Conservation (phyloP, 2,113 vertebrate genomes). For the Thamnophis sirtalis region DNA sequence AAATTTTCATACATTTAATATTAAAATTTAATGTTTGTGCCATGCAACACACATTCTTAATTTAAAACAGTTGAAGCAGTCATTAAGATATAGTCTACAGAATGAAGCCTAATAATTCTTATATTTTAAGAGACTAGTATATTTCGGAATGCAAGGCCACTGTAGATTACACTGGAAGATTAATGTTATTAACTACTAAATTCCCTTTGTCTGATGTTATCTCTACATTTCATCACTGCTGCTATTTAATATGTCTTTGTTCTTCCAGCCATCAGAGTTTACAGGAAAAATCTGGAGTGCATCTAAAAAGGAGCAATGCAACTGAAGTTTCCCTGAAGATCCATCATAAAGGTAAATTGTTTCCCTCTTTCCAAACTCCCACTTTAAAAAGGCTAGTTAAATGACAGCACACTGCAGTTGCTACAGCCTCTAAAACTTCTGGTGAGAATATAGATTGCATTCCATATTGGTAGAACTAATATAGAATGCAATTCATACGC, state of each 20-base stretch:
- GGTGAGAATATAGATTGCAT: background rate
- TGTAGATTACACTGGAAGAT: constrained; percentile 58
- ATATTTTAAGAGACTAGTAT: constrained; percentile 32
- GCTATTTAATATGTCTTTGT: constrained; percentile 67
- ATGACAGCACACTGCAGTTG: constrained; percentile 35
- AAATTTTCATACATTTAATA: constrained; percentile 10
- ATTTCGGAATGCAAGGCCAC: constrained; percentile 43
- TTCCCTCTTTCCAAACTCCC: constrained; percentile 42
- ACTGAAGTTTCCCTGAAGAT: constrained; percentile 56
- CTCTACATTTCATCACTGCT: constrained; percentile 64
- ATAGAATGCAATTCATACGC: background rate
- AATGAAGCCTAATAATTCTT: constrained; percentile 16
- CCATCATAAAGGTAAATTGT: constrained; percentile 61
- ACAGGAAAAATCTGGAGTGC: constrained; percentile 61
- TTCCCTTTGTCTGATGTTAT: constrained; percentile 62
- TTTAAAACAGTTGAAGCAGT: constrained; percentile 19
- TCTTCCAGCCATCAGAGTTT: constrained; percentile 61
- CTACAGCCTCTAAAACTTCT: background rate
- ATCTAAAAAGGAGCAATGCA: constrained; percentile 66
- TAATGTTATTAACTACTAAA: constrained; percentile 65
- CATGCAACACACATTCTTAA: constrained; percentile 17
- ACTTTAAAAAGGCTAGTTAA: constrained; percentile 29
- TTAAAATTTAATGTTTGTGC: constrained; percentile 17
- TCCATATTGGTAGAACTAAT: background rate
- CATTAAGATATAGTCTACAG: constrained; percentile 30